These are phyloP conservation scores for Dolichallabes microphthalmus DNA, from an alignment of 2,113 vertebrate genomes.

Conservation along the genomic window DNA sequence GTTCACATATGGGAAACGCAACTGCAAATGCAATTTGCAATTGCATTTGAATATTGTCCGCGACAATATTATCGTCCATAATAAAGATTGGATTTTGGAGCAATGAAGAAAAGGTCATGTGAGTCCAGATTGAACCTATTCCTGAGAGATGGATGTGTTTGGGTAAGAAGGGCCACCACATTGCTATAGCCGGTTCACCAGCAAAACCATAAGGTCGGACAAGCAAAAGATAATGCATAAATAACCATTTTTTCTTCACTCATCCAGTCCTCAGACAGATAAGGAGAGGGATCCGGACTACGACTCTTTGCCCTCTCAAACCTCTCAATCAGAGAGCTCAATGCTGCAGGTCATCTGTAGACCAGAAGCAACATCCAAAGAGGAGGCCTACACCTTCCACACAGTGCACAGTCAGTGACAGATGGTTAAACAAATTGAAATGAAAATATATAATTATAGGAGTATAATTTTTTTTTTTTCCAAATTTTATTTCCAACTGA, in stretches of 20 bases:
- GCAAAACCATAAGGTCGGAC: neutral
- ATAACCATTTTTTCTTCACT: slow-evolving; percentile 42
- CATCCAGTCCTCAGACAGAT: slow-evolving; percentile 86
- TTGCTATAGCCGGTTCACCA: too few relatives aligned
- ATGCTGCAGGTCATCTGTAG: slow-evolving; percentile 96
- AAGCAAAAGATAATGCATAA: neutral
- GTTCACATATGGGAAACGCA: too few relatives aligned
- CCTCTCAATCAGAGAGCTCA: slow-evolving; percentile 92
- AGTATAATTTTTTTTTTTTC: too few relatives aligned
- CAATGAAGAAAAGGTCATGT: too few relatives aligned
- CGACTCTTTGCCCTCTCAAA: slow-evolving; percentile 81
- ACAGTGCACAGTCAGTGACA: slow-evolving; percentile 73
- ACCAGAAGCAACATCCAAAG: slow-evolving; percentile 84
- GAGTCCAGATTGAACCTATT: too few relatives aligned
- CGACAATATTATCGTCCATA: too few relatives aligned
- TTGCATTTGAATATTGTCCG: too few relatives aligned
- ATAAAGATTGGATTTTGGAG: too few relatives aligned
- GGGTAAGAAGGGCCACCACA: too few relatives aligned
- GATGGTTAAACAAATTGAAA: neutral
- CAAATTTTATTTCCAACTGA: neutral
- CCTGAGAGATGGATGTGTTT: too few relatives aligned
- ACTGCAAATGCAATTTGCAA: too few relatives aligned
- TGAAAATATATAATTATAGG: neutral
- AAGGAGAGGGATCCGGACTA: slow-evolving; percentile 92
- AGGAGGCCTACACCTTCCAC: slow-evolving; percentile 78